phyloP scores from a whole-genome alignment of 23 tunicate species.

The Aplidium turbinatum region DNA sequence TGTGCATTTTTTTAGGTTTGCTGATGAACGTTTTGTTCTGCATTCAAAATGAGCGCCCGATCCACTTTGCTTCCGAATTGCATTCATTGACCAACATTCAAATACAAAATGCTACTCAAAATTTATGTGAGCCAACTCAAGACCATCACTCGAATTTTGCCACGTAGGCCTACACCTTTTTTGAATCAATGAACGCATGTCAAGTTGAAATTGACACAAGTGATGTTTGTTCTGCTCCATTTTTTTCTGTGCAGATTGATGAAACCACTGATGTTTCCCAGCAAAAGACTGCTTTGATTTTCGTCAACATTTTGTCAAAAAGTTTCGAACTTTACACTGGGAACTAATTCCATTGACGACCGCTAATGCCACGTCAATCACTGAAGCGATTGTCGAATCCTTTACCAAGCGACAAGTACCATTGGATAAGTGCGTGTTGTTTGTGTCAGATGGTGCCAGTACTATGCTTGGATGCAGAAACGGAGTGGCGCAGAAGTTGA shows the following conservation, averaged over 20 bases:
- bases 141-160: slow-evolving; percentile 14
- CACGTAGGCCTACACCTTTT: background rate
- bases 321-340: slow-evolving; percentile 3
- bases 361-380: background rate
- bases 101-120: background rate
- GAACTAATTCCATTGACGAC: slow-evolving; percentile 2
- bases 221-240: background rate
- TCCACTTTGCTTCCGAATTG: no score
- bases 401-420: slow-evolving; percentile 6
- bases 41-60: no score
- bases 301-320: background rate
- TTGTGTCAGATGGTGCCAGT: slow-evolving; percentile 18
- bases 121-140: background rate
- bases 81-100: no score
- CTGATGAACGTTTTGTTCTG: no score
- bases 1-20: no score
- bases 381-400: slow-evolving; percentile 1
- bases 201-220: background rate
- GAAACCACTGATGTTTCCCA: background rate
- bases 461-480: slow-evolving; percentile 21
- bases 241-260: slow-evolving; percentile 8
- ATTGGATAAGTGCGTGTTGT: slow-evolving; percentile 8
- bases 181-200: slow-evolving; percentile 10
- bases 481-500: background rate
- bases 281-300: slow-evolving; percentile 12